Evolutionary conservation across 2,797 vertebrate genomes (phyloP).

Genomic region (Myotis vivesi): DNA sequence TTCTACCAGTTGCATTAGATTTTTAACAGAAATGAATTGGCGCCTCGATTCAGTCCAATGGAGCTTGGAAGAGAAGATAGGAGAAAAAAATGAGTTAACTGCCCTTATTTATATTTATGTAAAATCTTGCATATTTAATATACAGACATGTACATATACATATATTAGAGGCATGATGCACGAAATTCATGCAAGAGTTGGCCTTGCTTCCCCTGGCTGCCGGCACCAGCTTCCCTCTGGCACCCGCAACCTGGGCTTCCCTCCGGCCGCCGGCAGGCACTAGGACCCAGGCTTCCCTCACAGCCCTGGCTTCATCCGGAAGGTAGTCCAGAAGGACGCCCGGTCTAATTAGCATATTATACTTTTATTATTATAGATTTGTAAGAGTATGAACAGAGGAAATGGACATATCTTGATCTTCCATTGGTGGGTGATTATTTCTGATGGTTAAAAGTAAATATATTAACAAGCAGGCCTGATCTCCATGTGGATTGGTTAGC

Average conservation of each 20-base stretch:
- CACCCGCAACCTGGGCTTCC: too few species aligned
- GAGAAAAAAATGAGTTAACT: neutral
- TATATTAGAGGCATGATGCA: neutral
- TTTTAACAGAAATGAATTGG: constrained; percentile 41
- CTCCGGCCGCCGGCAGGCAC: too few species aligned
- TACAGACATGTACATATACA: neutral
- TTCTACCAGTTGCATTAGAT: neutral
- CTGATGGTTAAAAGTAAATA: neutral
- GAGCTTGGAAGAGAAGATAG: neutral
- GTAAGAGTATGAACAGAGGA: neutral
- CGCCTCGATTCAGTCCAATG: neutral
- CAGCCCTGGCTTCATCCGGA: too few species aligned
- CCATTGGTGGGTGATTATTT: neutral
- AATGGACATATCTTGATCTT: neutral
- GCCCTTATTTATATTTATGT: neutral
- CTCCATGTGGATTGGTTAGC: neutral
- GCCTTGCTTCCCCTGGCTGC: too few species aligned
- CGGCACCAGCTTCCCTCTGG: too few species aligned
- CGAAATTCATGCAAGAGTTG: too few species aligned
- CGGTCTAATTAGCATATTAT: too few species aligned
- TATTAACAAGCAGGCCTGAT: neutral
- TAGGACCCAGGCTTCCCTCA: too few species aligned
- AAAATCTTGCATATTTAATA: neutral
- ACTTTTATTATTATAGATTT: neutral
- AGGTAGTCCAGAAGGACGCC: too few species aligned